Percentiles rank a stretch among this genome's conserved stretches.
Conservation (phyloP, 2,113 vertebrate genomes). For the Pterocles orientalis region DNA sequence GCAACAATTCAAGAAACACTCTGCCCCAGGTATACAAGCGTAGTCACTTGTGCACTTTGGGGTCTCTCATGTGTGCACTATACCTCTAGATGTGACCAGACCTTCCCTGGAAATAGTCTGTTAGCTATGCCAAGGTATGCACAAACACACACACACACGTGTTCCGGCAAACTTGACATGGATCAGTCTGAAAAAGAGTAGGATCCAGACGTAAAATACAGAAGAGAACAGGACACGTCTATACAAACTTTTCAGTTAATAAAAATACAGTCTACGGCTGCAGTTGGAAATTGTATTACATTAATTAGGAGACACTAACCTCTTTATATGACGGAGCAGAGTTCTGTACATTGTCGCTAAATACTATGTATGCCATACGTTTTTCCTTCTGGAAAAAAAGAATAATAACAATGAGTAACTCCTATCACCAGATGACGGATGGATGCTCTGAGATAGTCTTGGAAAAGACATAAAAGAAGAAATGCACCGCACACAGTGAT, state of each 20-base stretch:
- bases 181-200: not conserved
- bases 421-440: conserved; percentile 22
- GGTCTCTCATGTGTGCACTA: not conserved
- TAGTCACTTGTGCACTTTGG: not conserved
- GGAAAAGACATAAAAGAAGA: conserved; percentile 59
- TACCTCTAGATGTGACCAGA: not conserved
- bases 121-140: not conserved
- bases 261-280: not conserved
- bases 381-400: conserved; percentile 44
- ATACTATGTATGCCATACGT: conserved; percentile 19
- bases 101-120: not conserved
- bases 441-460: conserved; percentile 38
- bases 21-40: not conserved
- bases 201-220: not conserved
- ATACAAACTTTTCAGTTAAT: not conserved
- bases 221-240: not conserved
- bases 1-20: not conserved
- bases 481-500: not conserved
- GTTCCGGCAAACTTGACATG: not conserved
- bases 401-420: not conserved
- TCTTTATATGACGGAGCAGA: not conserved
- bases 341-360: conserved; percentile 15
- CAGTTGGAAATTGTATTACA: not conserved
- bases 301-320: conserved; percentile 1
- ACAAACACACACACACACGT: not conserved